Evolutionary conservation across 2,797 vertebrate species (phyloP), one percentile per base, ranked within the genome.

Genomic region (Peromyscus attwateri): DNA sequence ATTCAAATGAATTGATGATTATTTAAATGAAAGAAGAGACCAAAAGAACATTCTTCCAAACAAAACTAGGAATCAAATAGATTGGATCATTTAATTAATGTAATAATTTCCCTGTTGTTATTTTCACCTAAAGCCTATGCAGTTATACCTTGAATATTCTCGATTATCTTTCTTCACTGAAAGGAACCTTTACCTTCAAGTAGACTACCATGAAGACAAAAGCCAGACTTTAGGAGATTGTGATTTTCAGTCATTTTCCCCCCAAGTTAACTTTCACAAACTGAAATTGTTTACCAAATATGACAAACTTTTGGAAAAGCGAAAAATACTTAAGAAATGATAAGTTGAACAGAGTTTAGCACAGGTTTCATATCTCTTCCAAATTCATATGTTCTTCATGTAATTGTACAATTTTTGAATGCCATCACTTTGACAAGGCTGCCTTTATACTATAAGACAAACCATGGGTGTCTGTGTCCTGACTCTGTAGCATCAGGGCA

Each of bases 261-360:
- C 1, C 19, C 9, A 66, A 83, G 27, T 96, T 87, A 96, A 71
- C 10, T 75, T 93, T 89, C 89, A 93, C 85, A 94, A 87, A 14
- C 43, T 97, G 43, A 68, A 97, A 96, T 88, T 96, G 76, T 96
- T 96, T 87, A 46, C 62, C 27, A 37, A 52, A 34, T 46, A 55
- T 77, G 3, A 57, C 12, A 43, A 93, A 80, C 66, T 31, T 94
- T 93, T 93, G 16, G 71, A 70, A 87, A 95, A 79, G 4, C 4
- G 40, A 79, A 83, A 88, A 13, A 23, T 34, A 87, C 29, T 85
- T 97, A 96, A 97, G 80, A 97, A 97, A 95, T 60, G 60, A 64
- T 94, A 14, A 29, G 52, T 23, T 88, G 43, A 94, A 73, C 75
- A 96, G 89, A 96, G 81, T 3, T 14, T 89, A 84, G 60, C 9